A percentile compares a stretch with the other conserved stretches of the same genome.
These are phyloP conservation scores for Drosophila falleni DNA, from an alignment of 2,888 invertebrate genomes.

Conservation along the genomic window DNA sequence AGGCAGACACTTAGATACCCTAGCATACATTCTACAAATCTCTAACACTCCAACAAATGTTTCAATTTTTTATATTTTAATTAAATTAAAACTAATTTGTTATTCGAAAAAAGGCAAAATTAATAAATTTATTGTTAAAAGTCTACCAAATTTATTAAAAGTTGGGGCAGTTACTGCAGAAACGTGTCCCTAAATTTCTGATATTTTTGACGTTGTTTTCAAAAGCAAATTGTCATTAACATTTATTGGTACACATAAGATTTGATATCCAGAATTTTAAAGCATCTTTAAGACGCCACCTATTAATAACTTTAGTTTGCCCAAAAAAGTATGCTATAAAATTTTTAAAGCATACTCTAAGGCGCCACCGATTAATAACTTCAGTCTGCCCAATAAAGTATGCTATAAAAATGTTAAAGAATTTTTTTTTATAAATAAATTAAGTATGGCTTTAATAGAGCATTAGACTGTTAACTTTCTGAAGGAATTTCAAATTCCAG, in stretches of 20 bases:
- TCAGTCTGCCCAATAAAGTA: not conserved
- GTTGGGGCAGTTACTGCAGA: too few species aligned
- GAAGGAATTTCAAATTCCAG: not conserved
- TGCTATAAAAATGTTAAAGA: not conserved
- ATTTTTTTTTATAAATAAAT: too few species aligned
- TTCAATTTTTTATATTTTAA: too few species aligned
- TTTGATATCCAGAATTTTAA: not conserved
- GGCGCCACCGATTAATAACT: not conserved
- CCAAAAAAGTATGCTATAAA: conserved; percentile 6
- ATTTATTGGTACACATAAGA: too few species aligned
- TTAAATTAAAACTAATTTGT: too few species aligned
- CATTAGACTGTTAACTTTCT: not conserved
- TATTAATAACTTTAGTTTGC: not conserved
- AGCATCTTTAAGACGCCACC: not conserved
- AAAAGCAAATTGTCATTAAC: too few species aligned
- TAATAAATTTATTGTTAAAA: too few species aligned
- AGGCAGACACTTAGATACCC: conserved; percentile 24
- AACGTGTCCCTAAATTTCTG: too few species aligned
- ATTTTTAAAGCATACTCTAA: not conserved
- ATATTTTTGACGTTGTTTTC: too few species aligned
- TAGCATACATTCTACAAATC: not conserved
- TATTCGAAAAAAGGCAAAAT: too few species aligned
- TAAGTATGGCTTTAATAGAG: not conserved
- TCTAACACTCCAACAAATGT: too few species aligned
- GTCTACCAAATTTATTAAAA: too few species aligned